phyloP scores from a whole-genome alignment of 2,113 vertebrate species.

The Labrus mixtus region DNA sequence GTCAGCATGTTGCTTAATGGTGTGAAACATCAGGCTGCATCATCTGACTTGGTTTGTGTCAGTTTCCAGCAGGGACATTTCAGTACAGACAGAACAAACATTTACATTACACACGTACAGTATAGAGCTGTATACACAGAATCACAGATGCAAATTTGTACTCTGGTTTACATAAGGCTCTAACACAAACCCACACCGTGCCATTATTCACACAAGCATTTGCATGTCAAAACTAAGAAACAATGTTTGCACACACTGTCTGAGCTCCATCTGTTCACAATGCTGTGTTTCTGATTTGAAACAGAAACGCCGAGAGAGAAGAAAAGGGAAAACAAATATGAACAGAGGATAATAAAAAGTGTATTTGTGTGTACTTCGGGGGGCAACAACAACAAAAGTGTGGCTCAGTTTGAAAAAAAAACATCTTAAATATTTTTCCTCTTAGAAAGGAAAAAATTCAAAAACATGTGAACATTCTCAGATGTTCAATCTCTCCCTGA shows the following conservation, averaged over 20 bases:
- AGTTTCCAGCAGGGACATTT: background rate
- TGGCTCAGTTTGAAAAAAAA: background rate
- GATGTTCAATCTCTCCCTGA: background rate
- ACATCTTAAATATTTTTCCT: constrained; percentile 17
- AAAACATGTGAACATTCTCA: background rate
- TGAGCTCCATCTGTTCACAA: constrained; percentile 7
- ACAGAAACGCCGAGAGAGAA: background rate
- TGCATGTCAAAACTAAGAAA: background rate
- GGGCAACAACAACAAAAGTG: constrained; percentile 2
- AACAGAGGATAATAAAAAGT: background rate
- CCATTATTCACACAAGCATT: background rate
- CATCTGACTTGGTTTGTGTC: background rate
- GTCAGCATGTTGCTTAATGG: background rate
- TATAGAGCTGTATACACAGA: background rate
- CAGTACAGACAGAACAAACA: constrained; percentile 5
- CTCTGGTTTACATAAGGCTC: background rate
- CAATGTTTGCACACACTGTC: background rate
- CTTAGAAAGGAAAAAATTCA: background rate
- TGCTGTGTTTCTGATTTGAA: constrained; percentile 19
- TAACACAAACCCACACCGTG: background rate
- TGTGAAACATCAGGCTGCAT: background rate
- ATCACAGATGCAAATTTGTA: background rate
- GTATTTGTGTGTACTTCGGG: background rate
- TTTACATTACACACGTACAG: background rate
- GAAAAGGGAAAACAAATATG: constrained; percentile 1